Evolutionary conservation across 2,797 vertebrate genomes (phyloP).

Genomic region (Orestias chungarensis): DNA sequence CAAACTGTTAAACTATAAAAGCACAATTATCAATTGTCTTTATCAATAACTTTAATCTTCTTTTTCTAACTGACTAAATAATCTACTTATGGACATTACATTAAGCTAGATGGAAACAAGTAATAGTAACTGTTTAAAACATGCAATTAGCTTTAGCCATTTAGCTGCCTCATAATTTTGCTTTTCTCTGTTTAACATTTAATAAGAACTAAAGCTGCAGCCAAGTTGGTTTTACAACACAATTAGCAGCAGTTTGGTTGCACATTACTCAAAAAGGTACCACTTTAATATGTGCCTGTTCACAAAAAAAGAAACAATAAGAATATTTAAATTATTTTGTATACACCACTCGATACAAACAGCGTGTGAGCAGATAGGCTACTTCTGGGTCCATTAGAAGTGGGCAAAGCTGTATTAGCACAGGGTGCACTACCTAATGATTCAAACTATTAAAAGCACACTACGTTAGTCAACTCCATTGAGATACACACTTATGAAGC

Average conservation of each 20-base stretch:
- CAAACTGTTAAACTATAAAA: not conserved
- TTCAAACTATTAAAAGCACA: slow-evolving; percentile 36
- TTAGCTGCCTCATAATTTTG: not conserved
- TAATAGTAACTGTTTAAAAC: not conserved
- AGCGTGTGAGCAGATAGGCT: not conserved
- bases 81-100: not conserved
- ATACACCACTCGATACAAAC: slow-evolving; percentile 32
- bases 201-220: not conserved
- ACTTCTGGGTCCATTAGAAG: slow-evolving; percentile 16
- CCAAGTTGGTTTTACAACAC: not conserved
- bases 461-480: slow-evolving; percentile 32
- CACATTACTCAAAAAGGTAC: not conserved
- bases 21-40: not conserved
- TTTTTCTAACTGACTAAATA: not conserved
- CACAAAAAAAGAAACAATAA: not conserved
- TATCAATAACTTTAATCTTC: not conserved
- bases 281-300: not conserved
- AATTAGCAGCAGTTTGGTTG: not conserved
- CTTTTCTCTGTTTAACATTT: not conserved
- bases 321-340: not conserved
- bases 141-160: not conserved
- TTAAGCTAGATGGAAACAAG: not conserved
- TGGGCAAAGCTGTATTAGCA: slow-evolving; percentile 26
- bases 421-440: slow-evolving; percentile 47
- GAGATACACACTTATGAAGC: slow-evolving; percentile 39